A percentile compares a stretch with the other conserved stretches of the same genome.
Evolutionary conservation across 2,797 vertebrate species (phyloP).

Genomic region (Falco peregrinus): DNA sequence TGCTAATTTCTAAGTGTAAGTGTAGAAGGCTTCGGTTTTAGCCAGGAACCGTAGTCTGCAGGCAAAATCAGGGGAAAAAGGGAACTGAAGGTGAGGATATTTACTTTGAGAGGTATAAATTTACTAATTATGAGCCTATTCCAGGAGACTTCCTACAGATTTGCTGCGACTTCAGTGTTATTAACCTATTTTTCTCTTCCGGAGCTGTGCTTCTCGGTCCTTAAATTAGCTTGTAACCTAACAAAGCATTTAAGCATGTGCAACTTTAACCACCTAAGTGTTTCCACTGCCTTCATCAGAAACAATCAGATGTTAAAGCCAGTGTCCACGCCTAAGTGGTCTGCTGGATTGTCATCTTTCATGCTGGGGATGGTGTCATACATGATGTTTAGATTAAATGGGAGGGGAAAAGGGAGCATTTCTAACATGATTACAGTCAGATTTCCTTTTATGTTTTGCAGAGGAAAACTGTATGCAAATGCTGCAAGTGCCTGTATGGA

Average conservation of each 20-base stretch:
- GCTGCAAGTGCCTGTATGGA: background rate
- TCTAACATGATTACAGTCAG: conserved; percentile 51
- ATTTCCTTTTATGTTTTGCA: conserved; percentile 39
- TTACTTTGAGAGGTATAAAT: background rate
- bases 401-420: conserved; percentile 34
- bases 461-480: conserved; percentile 48
- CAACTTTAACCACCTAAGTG: background rate
- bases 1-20: background rate
- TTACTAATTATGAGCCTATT: background rate
- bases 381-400: background rate
- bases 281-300: conserved; percentile 38
- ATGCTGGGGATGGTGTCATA: background rate
- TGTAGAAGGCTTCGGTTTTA: background rate
- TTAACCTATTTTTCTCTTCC: conserved; percentile 20
- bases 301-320: background rate
- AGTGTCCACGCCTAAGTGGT: rapidly evolving
- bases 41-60: background rate
- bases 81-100: background rate
- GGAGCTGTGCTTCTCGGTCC: background rate
- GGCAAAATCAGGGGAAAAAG: background rate
- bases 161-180: background rate
- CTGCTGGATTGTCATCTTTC: background rate
- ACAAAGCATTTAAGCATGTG: background rate
- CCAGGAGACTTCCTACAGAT: background rate
- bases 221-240: conserved; percentile 25